Percentiles rank a stretch among this genome's conserved stretches.
Evolutionary conservation across 1,140 invertebrate species (phyloP).

Genomic region (Ceratina japonica): DNA sequence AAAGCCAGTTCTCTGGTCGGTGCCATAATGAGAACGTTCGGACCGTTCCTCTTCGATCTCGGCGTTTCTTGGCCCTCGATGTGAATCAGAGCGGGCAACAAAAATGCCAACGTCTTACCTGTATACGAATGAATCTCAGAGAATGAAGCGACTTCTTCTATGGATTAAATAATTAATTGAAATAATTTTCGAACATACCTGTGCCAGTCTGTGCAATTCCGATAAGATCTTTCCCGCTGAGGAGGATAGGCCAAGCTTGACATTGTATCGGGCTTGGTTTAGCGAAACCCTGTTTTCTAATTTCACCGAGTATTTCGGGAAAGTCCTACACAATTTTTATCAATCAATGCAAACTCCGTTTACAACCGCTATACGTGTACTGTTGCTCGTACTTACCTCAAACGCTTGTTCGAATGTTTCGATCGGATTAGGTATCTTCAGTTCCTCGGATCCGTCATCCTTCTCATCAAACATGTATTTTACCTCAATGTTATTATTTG

Average conservation of each 20-base stretch:
- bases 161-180: neutral
- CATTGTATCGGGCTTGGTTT: constrained; percentile 94
- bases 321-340: constrained; percentile 78
- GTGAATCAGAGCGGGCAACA: constrained; percentile 94
- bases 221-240: constrained; percentile 93
- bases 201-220: constrained; percentile 97
- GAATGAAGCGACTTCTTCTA: neutral
- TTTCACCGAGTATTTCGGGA: constrained; percentile 91
- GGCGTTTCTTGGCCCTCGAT: constrained; percentile 89
- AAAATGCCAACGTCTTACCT: constrained; percentile 93
- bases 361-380: no score
- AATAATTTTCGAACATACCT: constrained; percentile 79
- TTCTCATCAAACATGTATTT: constrained; percentile 76
- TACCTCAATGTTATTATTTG: constrained; percentile 88
- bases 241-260: constrained; percentile 93
- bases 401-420: constrained; percentile 92
- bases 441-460: constrained; percentile 61
- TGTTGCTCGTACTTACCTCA: constrained; percentile 53
- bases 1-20: constrained; percentile 94
- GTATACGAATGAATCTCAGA: constrained; percentile 58
- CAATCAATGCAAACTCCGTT: neutral
- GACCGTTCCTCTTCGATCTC: constrained; percentile 85
- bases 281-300: constrained; percentile 89
- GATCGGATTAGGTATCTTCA: constrained; percentile 90
- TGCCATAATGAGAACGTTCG: constrained; percentile 92